Conservation (phyloP, 64 coral and sea anemone species). For the Hydrozoanthus tunicans region DNA sequence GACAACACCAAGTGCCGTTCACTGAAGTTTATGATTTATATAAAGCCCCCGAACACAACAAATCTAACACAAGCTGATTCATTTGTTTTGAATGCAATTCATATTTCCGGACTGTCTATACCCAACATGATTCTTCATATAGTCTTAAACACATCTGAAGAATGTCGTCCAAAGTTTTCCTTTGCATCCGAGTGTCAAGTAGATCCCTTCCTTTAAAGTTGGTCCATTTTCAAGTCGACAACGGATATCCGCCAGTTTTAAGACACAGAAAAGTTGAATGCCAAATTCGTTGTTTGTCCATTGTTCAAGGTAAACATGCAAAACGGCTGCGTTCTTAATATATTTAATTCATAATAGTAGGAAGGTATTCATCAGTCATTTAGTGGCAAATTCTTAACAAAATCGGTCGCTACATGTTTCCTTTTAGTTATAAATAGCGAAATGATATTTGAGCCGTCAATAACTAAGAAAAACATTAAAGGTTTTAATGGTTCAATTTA, state of each 20-base stretch:
- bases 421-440: neutral
- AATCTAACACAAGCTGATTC: neutral
- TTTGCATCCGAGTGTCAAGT: neutral
- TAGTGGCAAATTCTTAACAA: neutral
- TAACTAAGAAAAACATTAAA: neutral
- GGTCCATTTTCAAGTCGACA: neutral
- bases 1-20: neutral
- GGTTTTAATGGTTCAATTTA: neutral
- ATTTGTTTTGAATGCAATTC: conserved; percentile 63
- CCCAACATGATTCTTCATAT: conserved; percentile 12
- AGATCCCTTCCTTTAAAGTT: neutral
- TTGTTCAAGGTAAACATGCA: conserved; percentile 8
- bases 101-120: conserved; percentile 42
- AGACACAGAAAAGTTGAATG: conserved; percentile 23
- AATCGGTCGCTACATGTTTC: neutral
- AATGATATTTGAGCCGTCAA: neutral
- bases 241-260: neutral
- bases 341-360: conserved; percentile 14
- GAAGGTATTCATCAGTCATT: neutral
- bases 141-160: neutral
- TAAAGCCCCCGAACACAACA: neutral
- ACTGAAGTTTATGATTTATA: neutral
- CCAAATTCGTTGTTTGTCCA: neutral
- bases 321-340: conserved; percentile 4
- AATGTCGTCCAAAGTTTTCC: neutral